Base-by-base conservation (phyloP, 2,888 invertebrate species). In the Meghimatium bilineatum region DNA sequence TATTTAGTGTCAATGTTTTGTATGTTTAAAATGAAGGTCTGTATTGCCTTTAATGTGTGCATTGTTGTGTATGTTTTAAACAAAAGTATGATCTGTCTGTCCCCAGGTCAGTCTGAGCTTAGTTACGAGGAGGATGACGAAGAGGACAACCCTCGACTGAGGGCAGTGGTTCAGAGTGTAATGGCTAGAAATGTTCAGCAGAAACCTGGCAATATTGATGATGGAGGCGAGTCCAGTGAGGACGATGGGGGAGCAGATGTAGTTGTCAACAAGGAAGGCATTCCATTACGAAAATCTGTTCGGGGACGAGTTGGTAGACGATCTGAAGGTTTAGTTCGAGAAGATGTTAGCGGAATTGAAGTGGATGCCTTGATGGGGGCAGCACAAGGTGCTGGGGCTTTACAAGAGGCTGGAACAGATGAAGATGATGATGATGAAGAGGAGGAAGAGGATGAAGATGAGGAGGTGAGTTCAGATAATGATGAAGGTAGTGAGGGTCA, bases 161-260 rank as follows among this genome's bases (percentile, higher is more conserved):
- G 80, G 20, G 80, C 84, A 32, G 79, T 84, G 17, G 80, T 84
- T 10, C 80, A 84, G 56, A 84, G 80, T 76, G 84, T 80, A 0
- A 80, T 84, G 84, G 71, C 80, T 32, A 84, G 67, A 56, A 84
- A 76, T 71, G 76, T n/a, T n/a, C 84, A 80, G 26, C 69, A 79
- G 26, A 69, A 63, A 26, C 14, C 60, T 34, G 67, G 34, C 26
- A 52, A 84, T 12, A 81, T 80, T 66, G 88, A 90, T 71, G 88
- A 89, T 63, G 88, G 88, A 63, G 88, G 87, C 38, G 88, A 89
- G 66, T 86, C 89, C 26, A 89, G 89, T 76, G 88, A 89, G 34
- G 88, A 87, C 60, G 86, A 86, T 5, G 86, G 85, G 38, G 86
- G 80, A 29, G 86, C 83, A 6, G 86, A 86, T 56, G 86, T 85